Base-by-base conservation (phyloP, 1,140 invertebrate genomes). In the Cydia strobilella region DNA sequence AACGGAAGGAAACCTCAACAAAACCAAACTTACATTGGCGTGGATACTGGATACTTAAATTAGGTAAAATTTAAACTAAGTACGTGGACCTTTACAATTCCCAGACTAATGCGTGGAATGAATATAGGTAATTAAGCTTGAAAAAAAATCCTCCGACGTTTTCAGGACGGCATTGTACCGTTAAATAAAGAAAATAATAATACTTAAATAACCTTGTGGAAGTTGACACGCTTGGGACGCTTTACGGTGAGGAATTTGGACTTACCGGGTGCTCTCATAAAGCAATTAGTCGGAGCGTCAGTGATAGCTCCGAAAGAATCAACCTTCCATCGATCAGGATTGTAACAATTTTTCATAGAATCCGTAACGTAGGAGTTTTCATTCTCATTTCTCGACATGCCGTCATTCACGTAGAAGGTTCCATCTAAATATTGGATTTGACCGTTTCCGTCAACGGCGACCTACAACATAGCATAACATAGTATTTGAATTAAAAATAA, bases 211-310 rank as follows among this genome's bases (percentile, higher is more conserved):
- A 45, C 13, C 13, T 3, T 51, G 13, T 51, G 13, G 48, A 51
- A 51, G n/a, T 15, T 25, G 25, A 3, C 4, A 31, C 5, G 6
- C 5, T 31, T 31, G 3, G 31, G 31, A 6, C 5, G 31, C 31
- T 31, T 31, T 31, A 31, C 31, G 31, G 3, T 4, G n/a, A n/a
- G 9, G 9, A n/a, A 59, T 54, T 69, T 6, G 13, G 13, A 77
- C 71, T 48, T 74, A 84, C 81, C 82, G 73, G 82, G 82, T 42
- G 82, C 82, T 71, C 80, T 76, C 81, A 20, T 90, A 94, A 1
- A 95, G 94, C 94, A 94, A 73, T 95, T 95, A 0, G 87, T 85
- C 0, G 95, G 93, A 6, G 94, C 86, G 78, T 96, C 94, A 0
- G 95, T 95, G 74, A 90, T 87, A 0, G 94, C 93, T 20, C 94